Evolutionary conservation across 2,888 invertebrate species (phyloP), one percentile per base, ranked within the genome.

Genomic region (Drosophila macrospina): DNA sequence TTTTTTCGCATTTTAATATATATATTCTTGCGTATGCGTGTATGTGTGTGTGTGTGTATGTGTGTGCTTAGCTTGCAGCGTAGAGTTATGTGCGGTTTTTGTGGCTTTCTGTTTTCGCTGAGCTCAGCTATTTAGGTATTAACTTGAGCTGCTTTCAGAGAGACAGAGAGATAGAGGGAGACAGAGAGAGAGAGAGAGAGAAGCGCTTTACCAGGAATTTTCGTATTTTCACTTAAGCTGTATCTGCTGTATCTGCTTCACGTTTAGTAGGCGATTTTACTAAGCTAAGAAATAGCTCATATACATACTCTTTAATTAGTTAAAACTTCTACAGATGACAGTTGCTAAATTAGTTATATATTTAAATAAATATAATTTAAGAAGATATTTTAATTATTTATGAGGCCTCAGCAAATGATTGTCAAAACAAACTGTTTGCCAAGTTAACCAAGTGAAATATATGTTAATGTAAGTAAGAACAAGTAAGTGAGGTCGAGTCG

Each of bases 121-220:
- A 67, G 70, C 71, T 69, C 50, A 83, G 84, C 81, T 82, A 81
- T 82, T 80, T 82, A 44, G 51, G 73, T 76, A 84, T 84, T 82
- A 76, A 71, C 67, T 68, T 76, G 73, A 84, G 70, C 80, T 69
- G 72, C 80, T 84, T 81, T 78, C 72, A 48, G 65, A 41, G 15
- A 8, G 37, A n/a, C 16, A 30, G 24, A 36, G 8, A 10, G 13
- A 13, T 8, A 34, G 20, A 20, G 11, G n/a, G n/a, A n/a, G 74
- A 48, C 63, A 41, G 15, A 8, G 37, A n/a, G 28, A 30, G 24
- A 36, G 8, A 10, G 13, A 13, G n/a, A 34, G 20, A 20, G 11
- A 5, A 16, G 69, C 68, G 71, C 55, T 78, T 64, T 61, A 5
- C 20, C 60, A 44, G 69, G 79, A 47, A 78, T 83, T 83, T 82